A percentile compares a stretch with the other conserved stretches of the same genome.
Evolutionary conservation across 2,113 vertebrate species (phyloP).

Genomic region (Chaenocephalus aceratus): DNA sequence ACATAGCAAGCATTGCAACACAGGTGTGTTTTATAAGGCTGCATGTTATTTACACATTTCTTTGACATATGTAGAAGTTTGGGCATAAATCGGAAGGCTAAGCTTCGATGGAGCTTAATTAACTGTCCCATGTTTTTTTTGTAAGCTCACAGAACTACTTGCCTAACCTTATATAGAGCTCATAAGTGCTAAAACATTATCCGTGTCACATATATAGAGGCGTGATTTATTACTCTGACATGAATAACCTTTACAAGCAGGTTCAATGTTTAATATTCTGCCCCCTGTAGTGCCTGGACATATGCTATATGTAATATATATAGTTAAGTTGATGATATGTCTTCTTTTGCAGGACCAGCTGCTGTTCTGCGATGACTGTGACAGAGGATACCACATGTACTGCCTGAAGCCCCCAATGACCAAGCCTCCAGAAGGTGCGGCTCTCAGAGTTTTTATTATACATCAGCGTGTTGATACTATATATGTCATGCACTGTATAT

Average conservation of each 20-base stretch:
- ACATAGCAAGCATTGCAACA: background rate
- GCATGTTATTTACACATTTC: background rate
- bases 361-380: constrained; percentile 98
- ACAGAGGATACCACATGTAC: constrained; percentile 99
- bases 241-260: background rate
- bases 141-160: background rate
- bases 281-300: background rate
- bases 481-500: constrained; percentile 19
- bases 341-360: constrained; percentile 89
- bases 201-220: background rate
- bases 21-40: background rate
- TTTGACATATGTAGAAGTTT: background rate
- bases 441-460: constrained; percentile 15
- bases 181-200: background rate
- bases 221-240: no score
- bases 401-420: constrained; percentile 97
- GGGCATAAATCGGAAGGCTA: no score
- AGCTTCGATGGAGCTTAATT: background rate
- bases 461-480: background rate
- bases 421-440: constrained; percentile 94
- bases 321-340: constrained; percentile 3
- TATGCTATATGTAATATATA: background rate
- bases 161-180: background rate
- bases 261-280: background rate
- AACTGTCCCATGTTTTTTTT: background rate